Conservation (phyloP, 2,113 vertebrate genomes). For the Verasper variegatus region DNA sequence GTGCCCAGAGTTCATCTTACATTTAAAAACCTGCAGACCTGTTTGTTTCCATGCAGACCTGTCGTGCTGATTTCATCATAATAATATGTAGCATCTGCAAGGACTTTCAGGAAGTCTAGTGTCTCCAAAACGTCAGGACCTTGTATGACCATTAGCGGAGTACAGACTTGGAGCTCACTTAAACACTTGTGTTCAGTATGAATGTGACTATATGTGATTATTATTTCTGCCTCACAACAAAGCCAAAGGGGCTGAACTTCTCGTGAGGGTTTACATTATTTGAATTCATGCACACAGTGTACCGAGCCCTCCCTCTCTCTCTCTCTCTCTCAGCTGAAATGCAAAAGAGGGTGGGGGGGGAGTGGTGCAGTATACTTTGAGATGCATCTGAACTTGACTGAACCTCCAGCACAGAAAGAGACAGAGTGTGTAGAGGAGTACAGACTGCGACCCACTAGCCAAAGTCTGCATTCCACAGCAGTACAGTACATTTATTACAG, state of each 20-base stretch:
- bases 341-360: not conserved
- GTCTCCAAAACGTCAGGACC: not conserved
- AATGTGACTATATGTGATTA: too few relatives aligned
- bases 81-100: too few relatives aligned
- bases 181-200: too few relatives aligned
- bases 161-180: too few relatives aligned
- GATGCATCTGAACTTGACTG: conserved; percentile 49
- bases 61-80: not conserved
- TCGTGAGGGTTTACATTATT: not conserved
- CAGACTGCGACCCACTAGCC: conserved; percentile 64
- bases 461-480: conserved; percentile 73
- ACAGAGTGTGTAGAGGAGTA: conserved; percentile 30
- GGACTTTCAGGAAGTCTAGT: too few relatives aligned
- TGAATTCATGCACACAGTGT: not conserved
- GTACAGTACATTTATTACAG: conserved; percentile 75
- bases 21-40: not conserved
- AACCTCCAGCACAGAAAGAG: conserved; percentile 60
- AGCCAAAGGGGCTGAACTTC: not conserved
- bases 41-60: not conserved
- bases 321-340: conserved; percentile 3
- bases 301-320: not conserved
- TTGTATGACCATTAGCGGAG: not conserved
- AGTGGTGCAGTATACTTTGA: conserved; percentile 17
- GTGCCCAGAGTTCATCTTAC: not conserved
- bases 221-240: too few relatives aligned